phyloP scores from a whole-genome alignment of 1,140 invertebrate genomes.

The Prorops nasuta region DNA sequence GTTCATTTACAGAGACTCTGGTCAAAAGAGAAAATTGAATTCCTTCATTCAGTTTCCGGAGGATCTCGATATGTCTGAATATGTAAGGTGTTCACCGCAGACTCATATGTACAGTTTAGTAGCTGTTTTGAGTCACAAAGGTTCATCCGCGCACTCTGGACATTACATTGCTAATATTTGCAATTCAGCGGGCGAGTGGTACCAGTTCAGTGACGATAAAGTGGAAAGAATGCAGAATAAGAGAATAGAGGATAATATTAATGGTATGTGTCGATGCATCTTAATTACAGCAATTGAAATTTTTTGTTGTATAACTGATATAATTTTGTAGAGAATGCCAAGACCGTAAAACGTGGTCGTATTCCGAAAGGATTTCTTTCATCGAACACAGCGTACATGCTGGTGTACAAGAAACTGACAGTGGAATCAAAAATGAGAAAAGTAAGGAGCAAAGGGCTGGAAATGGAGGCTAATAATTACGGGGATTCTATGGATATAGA shows the following conservation, averaged over 20 bases:
- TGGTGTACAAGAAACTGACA: conserved; percentile 60
- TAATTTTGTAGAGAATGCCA: conserved; percentile 45
- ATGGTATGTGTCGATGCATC: conserved; percentile 32
- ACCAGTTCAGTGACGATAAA: conserved; percentile 70
- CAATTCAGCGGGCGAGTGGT: conserved; percentile 61
- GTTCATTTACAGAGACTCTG: conserved; percentile 56
- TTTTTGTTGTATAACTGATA: conserved; percentile 3
- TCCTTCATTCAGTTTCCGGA: conserved; percentile 68
- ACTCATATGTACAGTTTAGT: conserved; percentile 63
- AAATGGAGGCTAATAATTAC: neutral
- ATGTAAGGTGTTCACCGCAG: conserved; percentile 45
- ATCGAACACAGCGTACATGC: conserved; percentile 66
- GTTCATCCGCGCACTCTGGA: conserved; percentile 68
- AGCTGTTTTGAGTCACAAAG: conserved; percentile 69
- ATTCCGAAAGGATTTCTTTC: conserved; percentile 55
- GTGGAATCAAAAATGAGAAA: neutral
- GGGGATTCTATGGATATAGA: neutral
- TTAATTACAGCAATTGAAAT: neutral
- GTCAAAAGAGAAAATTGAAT: conserved; percentile 69
- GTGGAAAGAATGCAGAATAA: conserved; percentile 61
- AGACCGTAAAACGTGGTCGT: conserved; percentile 47
- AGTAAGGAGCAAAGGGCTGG: neutral
- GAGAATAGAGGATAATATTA: conserved; percentile 55
- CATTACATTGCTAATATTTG: conserved; percentile 67
- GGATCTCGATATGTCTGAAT: conserved; percentile 66